Base-by-base conservation (phyloP, 1,140 invertebrate species). In the Potamilus streckersoni region DNA sequence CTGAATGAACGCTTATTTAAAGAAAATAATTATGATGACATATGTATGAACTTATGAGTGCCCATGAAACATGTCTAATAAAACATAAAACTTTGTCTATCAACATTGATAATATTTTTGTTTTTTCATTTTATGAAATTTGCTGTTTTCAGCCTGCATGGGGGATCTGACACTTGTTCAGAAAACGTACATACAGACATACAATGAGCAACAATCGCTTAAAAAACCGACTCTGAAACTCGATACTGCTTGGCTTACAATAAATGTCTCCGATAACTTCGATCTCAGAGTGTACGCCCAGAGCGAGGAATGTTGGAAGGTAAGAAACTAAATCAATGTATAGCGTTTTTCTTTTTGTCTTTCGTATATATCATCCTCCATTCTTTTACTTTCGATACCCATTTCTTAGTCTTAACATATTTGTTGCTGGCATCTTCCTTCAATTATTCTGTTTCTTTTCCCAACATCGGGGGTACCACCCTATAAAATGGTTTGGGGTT, bases 211-310 rank as follows among this genome's bases (percentile, higher is more conserved):
- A 38, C 38, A 38, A 38, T 38, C 38, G 38, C 38, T 38, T 38
- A 59, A 76, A 59, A 79, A 80, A 68, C 79, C 83, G 4, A 74
- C 81, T 60, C 77, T 84, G 4, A 71, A 68, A 15, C 57, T 80
- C 58, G 85, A 86, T 60, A 73, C 74, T 63, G 86, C 84, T 57
- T 87, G 85, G 84, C 67, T 87, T 1, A 84, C 85, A 2, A 67
- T 87, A 61, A 86, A 86, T 68, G 76, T 79, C 0, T 78, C 82
- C 3, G 74, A 84, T 2, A 71, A 73, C 61, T 87, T 84, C 71
- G 68, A 72, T 14, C 66, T 85, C 8, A 68, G 80, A 20, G 27
- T 87, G 11, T 85, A 81, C 77, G 73, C 80, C 0, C 79, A 84
- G 27, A 82, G 83, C 55, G 78, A 80, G 20, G 76, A 87, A 56